A percentile compares a stretch with the other conserved stretches of the same genome.
phyloP scores from a whole-genome alignment of 64 coral and sea anemone species.

The Actinia equina region DNA sequence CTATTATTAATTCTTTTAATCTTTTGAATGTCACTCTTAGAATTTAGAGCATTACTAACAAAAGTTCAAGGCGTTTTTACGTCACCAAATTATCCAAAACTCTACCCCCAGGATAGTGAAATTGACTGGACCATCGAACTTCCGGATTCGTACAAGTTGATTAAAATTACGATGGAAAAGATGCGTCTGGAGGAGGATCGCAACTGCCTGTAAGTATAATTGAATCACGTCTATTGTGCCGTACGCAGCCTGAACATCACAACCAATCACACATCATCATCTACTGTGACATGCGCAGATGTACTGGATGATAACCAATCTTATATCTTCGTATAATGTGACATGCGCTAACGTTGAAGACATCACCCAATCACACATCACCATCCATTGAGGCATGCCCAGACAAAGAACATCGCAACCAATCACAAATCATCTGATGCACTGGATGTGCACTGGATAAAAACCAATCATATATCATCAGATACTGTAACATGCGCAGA shows the following conservation, averaged over 20 bases:
- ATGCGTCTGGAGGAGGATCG: slow-evolving; percentile 77
- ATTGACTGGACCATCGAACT: slow-evolving; percentile 65
- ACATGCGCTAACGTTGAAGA: background rate
- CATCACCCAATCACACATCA: background rate
- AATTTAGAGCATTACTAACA: slow-evolving; percentile 39
- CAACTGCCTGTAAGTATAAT: slow-evolving; percentile 69
- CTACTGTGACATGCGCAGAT: background rate
- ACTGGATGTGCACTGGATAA: too few relatives aligned
- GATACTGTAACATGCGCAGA: too few relatives aligned
- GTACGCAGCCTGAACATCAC: background rate
- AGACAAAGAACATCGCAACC: background rate
- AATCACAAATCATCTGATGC: background rate
- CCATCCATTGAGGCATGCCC: background rate
- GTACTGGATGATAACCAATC: too few relatives aligned
- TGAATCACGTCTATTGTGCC: background rate
- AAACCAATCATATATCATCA: too few relatives aligned
- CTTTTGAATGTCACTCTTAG: background rate
- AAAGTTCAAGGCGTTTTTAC: slow-evolving; percentile 30
- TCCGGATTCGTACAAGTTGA: slow-evolving; percentile 37
- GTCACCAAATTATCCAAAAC: slow-evolving; percentile 69
- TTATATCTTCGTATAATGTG: too few relatives aligned
- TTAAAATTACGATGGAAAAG: slow-evolving; percentile 49
- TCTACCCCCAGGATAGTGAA: slow-evolving; percentile 54
- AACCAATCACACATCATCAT: background rate
- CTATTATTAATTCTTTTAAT: background rate